Evolutionary conservation across 92 coral and sea anemone species (phyloP).

Genomic region (Desmophyllum pertusum): DNA sequence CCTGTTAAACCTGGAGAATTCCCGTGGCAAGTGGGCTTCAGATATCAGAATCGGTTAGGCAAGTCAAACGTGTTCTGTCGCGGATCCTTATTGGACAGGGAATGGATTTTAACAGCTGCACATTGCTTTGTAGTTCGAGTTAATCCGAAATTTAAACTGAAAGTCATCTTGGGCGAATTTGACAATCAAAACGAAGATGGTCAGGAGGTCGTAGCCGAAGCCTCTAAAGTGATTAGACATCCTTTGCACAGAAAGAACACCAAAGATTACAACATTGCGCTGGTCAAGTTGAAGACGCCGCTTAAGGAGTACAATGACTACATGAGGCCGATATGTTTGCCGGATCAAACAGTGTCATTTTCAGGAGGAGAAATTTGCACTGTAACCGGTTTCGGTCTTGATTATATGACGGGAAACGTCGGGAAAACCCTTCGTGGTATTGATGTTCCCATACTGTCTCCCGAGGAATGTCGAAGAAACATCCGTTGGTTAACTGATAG

Average conservation of each 20-base stretch:
- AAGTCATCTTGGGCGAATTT: conserved; percentile 54
- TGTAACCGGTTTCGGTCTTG: conserved; percentile 57
- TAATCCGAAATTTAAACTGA: conserved; percentile 24
- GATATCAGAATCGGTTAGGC: conserved; percentile 19
- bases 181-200: conserved; percentile 43
- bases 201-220: conserved; percentile 48
- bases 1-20: conserved; percentile 40
- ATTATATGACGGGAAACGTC: not conserved
- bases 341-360: conserved; percentile 34
- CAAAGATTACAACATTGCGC: conserved; percentile 55
- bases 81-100: conserved; percentile 59
- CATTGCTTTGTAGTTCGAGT: conserved; percentile 55
- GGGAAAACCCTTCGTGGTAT: conserved; percentile 29
- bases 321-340: conserved; percentile 61
- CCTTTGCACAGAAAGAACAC: conserved; percentile 25
- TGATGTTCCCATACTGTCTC: conserved; percentile 43
- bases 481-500: conserved; percentile 40
- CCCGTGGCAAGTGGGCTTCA: conserved; percentile 47
- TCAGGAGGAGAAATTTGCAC: conserved; percentile 46
- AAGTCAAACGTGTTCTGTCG: conserved; percentile 59
- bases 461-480: conserved; percentile 14
- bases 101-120: conserved; percentile 66
- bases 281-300: conserved; percentile 50
- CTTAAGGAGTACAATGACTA: conserved; percentile 42
- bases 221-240: conserved; percentile 47